Evolutionary conservation across 30 jellyfish, hydroid and myxozoan species (phyloP), one percentile per base, ranked within the genome.

Genomic region (Hydractinia echinata): DNA sequence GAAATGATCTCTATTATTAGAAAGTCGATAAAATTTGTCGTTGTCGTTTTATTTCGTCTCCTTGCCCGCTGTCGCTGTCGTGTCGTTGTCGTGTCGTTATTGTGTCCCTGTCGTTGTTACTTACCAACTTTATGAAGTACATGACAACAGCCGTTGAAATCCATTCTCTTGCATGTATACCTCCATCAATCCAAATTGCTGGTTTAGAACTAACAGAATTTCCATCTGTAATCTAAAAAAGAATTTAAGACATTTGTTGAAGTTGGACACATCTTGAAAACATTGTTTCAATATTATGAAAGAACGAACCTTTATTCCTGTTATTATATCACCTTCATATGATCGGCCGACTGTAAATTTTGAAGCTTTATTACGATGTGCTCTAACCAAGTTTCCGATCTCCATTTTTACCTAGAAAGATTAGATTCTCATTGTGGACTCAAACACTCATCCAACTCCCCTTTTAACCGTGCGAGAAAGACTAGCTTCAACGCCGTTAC

Each of bases 111-210:
- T 10, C 15, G 18, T 16, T 5, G 15, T 7, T 44, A 15, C 92
- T 54, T 58, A 91, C 98, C 95, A 81, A 80, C 53, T 87, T 91
- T n/a, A 87, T 54, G 76, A 83, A 64, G 82, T 91, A 86, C 98
- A 91, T 91, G 83, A 95, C 95, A 4, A 96, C 87, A 3, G 98
- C 98, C 0, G 98, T 96, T 5, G 96, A 82, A 51, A 91, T 91
- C 98, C 98, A 91, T 68, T 91, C 98, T 61, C 98, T 73, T 11
- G 98, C 96, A 79, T 91, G 98, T 53, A 91, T 91, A 11, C 98
- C 98, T 44, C 98, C 95, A 60, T 91, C 94, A 74, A 91, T 83
- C 92, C 95, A 91, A 9, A 91, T 78, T 11, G 86, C 84, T 80
- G 85, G 85, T 79, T 87, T 87, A 81, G 73, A 18, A 15, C 85